Percentiles rank a stretch among this genome's conserved stretches.
Evolutionary conservation across 1,140 invertebrate genomes (phyloP).

Genomic region (Anoplophora glabripennis): DNA sequence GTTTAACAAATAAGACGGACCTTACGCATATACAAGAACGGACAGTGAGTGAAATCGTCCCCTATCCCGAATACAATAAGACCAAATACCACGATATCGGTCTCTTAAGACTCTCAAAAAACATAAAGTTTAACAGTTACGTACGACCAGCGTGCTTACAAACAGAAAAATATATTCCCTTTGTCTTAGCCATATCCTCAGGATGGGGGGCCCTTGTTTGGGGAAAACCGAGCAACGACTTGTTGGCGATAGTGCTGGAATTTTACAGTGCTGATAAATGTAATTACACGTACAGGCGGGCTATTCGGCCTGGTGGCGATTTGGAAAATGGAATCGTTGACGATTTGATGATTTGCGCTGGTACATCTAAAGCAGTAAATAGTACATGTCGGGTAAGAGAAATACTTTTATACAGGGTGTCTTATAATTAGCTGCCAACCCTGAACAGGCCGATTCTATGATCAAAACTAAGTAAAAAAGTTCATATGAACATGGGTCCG

Average conservation of each 20-base stretch:
- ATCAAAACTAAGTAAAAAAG: too few relatives aligned
- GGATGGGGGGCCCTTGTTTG: constrained; percentile 43
- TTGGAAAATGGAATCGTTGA: too few relatives aligned
- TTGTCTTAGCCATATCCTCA: constrained; percentile 25
- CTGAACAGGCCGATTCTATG: too few relatives aligned
- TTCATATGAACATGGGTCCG: too few relatives aligned
- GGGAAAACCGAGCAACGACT: constrained; percentile 47
- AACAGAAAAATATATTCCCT: constrained; percentile 26
- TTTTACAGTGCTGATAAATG: constrained; percentile 39
- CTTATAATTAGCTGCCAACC: too few relatives aligned
- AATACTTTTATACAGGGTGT: too few relatives aligned
- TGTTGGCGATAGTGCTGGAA: constrained; percentile 54
- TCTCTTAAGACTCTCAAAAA: constrained; percentile 53
- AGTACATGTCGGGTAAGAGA: too few relatives aligned
- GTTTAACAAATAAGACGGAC: constrained; percentile 49
- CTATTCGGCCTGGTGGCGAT: too few relatives aligned
- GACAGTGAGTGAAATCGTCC: constrained; percentile 26
- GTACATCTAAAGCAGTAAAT: too few relatives aligned
- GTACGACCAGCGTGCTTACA: constrained; percentile 62
- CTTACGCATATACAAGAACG: constrained; percentile 18
- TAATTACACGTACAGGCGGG: constrained; percentile 19
- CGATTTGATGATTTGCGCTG: too few relatives aligned
- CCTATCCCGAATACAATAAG: constrained; percentile 55
- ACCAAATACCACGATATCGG: constrained; percentile 63
- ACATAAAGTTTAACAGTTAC: constrained; percentile 48